A percentile compares a stretch with the other conserved stretches of the same genome.
phyloP scores from a whole-genome alignment of 30 jellyfish, hydroid and myxozoan genomes.

The Aurelia sp. region DNA sequence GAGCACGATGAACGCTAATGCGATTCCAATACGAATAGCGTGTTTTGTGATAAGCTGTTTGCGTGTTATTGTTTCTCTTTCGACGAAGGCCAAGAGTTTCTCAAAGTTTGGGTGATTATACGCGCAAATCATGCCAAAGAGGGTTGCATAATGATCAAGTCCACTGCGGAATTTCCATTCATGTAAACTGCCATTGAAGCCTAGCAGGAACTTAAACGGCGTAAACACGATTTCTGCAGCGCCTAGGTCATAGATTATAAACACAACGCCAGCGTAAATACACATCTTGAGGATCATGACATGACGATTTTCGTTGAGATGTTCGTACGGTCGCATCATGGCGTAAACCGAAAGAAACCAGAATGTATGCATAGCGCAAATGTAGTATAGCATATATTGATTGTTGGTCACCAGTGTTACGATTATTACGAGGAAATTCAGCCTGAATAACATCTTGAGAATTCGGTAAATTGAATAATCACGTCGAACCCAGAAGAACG shows the following conservation, averaged over 20 bases:
- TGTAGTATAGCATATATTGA: constrained; percentile 91
- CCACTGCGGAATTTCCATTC: constrained; percentile 98
- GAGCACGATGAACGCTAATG: constrained; percentile 12
- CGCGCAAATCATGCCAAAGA: constrained; percentile 96
- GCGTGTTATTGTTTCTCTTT: constrained; percentile 9
- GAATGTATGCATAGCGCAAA: constrained; percentile 98
- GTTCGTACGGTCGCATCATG: constrained; percentile 99
- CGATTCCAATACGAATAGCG: constrained; percentile 18
- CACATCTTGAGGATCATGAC: constrained; percentile 76
- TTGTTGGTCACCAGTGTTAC: constrained; percentile 77
- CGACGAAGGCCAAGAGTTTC: constrained; percentile 41
- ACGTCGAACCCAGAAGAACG: constrained; percentile 95
- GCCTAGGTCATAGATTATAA: constrained; percentile 76
- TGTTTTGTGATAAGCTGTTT: not conserved
- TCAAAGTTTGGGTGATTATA: constrained; percentile 87
- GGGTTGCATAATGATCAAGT: constrained; percentile 91
- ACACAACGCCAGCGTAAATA: constrained; percentile 70
- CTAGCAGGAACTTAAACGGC: constrained; percentile 76
- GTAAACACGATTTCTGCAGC: constrained; percentile 78
- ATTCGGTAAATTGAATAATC: constrained; percentile 88
- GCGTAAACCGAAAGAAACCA: constrained; percentile 94
- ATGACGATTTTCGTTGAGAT: constrained; percentile 72
- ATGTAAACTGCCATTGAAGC: constrained; percentile 72
- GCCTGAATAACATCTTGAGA: constrained; percentile 85
- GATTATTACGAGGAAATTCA: constrained; percentile 84